phyloP scores from a whole-genome alignment of 2,888 invertebrate species.

The Sepioteuthis lessoniana region DNA sequence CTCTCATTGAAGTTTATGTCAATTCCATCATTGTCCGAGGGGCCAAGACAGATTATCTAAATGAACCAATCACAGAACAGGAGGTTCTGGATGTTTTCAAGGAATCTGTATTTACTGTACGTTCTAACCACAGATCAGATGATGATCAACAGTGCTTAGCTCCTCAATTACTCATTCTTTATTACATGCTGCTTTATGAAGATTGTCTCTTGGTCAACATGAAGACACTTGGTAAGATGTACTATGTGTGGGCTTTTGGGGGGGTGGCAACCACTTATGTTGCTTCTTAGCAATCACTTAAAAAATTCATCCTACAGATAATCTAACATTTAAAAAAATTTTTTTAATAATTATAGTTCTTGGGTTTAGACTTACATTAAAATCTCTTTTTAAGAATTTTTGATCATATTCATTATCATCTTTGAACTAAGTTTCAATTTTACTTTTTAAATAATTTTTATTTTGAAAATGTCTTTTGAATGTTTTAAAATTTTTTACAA shows the following conservation, averaged over 20 bases:
- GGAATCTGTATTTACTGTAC: slow-evolving; percentile 63
- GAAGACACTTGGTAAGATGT: slow-evolving; percentile 70
- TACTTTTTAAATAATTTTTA: too few species aligned
- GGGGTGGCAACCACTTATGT: too few species aligned
- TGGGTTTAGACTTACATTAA: too few species aligned
- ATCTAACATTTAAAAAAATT: too few species aligned
- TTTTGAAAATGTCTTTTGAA: too few species aligned
- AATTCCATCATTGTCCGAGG: slow-evolving; percentile 85
- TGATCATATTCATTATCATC: too few species aligned
- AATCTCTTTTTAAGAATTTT: too few species aligned
- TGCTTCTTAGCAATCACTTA: too few species aligned
- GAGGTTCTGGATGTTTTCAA: slow-evolving; percentile 82
- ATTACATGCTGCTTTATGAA: slow-evolving; percentile 93
- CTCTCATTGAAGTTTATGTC: slow-evolving; percentile 94
- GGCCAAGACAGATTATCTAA: slow-evolving; percentile 81
- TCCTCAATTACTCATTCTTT: slow-evolving; percentile 90
- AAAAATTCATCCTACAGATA: too few species aligned
- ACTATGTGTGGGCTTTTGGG: background rate
- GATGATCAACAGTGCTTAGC: slow-evolving; percentile 78
- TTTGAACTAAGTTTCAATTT: too few species aligned
- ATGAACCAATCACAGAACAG: slow-evolving; percentile 91
- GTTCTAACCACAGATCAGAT: background rate
- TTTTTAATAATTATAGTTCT: too few species aligned
- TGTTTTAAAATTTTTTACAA: too few species aligned
- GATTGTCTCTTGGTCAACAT: slow-evolving; percentile 83